These are phyloP conservation scores for Chironomus tepperi DNA, from an alignment of 1,140 invertebrate genomes.

Conservation along the genomic window DNA sequence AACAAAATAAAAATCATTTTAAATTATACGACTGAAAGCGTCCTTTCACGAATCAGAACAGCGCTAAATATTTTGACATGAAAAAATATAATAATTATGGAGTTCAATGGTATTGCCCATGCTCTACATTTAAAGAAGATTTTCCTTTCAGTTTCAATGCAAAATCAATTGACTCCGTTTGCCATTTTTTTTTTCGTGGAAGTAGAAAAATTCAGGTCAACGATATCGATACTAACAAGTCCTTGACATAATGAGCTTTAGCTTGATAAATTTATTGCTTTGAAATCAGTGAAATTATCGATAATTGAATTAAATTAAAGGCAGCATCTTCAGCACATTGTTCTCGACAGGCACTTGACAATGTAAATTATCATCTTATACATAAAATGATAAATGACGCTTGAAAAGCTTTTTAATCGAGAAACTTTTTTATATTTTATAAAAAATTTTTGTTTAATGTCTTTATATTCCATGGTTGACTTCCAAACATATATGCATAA, in stretches of 20 bases:
- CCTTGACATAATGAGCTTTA: slow-evolving; percentile 1
- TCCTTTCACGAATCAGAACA: not conserved
- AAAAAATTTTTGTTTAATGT: too few species aligned
- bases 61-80: not conserved
- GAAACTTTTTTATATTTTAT: too few species aligned
- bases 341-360: too few species aligned
- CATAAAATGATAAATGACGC: too few species aligned
- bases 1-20: not conserved
- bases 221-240: not conserved
- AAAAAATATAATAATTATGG: not conserved
- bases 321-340: too few species aligned
- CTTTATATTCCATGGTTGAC: too few species aligned
- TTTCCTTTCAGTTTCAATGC: not conserved
- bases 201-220: not conserved
- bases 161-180: slow-evolving; percentile 2
- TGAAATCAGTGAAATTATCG: too few species aligned
- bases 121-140: not conserved
- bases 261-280: not conserved
- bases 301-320: too few species aligned
- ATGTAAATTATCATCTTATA: too few species aligned
- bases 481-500: too few species aligned
- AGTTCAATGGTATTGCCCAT: not conserved
- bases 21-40: not conserved
- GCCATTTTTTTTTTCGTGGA: not conserved
- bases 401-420: too few species aligned